These are phyloP conservation scores for Drosophila mercatorum DNA, from an alignment of 2,888 invertebrate genomes.

Conservation along the genomic window DNA sequence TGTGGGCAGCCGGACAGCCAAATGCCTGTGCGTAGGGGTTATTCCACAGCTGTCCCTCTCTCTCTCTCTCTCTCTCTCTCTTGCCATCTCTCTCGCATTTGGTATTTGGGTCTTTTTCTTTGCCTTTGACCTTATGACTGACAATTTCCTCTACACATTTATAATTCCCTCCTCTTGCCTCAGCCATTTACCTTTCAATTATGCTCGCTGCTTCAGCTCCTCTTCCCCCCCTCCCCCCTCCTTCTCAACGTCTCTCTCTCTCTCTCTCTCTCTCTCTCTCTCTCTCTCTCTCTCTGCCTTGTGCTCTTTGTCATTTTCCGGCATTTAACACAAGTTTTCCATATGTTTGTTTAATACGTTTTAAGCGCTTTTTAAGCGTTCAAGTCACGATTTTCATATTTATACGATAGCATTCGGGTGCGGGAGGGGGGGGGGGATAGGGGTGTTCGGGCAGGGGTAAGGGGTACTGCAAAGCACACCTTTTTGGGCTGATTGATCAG, in stretches of 20 bases:
- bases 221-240: not conserved
- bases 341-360: constrained; percentile 78
- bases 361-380: constrained; percentile 81
- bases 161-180: constrained; percentile 36
- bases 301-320: constrained; percentile 62
- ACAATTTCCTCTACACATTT: constrained; percentile 74
- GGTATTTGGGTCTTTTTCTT: constrained; percentile 35
- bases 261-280: not conserved
- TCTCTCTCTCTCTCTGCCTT: too few relatives aligned
- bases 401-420: constrained; percentile 49
- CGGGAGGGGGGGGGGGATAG: not conserved
- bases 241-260: not conserved
- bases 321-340: constrained; percentile 70
- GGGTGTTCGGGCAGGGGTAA: not conserved
- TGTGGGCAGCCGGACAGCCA: constrained; percentile 35
- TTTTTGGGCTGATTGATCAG: constrained; percentile 76
- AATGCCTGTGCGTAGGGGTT: constrained; percentile 75
- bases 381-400: constrained; percentile 82
- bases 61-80: not conserved
- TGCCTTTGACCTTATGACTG: constrained; percentile 76
- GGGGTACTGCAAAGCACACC: constrained; percentile 43
- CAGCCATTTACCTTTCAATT: constrained; percentile 71
- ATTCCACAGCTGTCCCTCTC: constrained; percentile 68
- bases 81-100: constrained; percentile 18
- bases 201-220: constrained; percentile 40